Percentiles rank a stretch among this genome's conserved stretches.
These are phyloP conservation scores for Diceros bicornis DNA, from an alignment of 2,797 vertebrate species.

Conservation along the genomic window DNA sequence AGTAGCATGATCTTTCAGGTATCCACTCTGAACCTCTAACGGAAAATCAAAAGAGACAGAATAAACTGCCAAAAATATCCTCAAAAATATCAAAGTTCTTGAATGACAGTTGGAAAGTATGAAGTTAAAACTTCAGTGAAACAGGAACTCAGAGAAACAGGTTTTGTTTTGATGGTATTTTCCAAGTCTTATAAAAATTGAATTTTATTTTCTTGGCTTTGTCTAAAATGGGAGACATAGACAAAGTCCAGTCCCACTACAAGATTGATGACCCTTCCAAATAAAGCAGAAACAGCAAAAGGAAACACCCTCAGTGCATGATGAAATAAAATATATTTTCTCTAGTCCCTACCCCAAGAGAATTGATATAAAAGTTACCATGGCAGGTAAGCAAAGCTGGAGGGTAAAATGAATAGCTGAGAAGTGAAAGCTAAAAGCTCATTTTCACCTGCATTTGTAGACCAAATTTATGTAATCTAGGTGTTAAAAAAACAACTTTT, in stretches of 20 bases:
- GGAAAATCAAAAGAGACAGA: background rate
- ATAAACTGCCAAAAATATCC: background rate
- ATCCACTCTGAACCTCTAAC: background rate
- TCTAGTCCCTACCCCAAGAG: background rate
- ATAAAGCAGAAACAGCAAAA: background rate
- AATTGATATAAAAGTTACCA: background rate
- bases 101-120: background rate
- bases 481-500: background rate
- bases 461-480: background rate
- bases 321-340: background rate
- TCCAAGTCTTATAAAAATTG: background rate
- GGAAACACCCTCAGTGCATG: background rate
- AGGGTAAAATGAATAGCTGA: background rate
- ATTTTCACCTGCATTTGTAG: background rate
- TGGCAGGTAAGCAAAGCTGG: background rate
- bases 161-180: background rate
- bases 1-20: background rate
- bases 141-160: background rate
- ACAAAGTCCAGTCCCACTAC: background rate
- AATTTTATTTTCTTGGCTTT: background rate
- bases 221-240: background rate
- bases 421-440: background rate
- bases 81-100: background rate
- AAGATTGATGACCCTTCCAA: background rate
- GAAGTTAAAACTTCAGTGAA: slow-evolving; percentile 8